These are phyloP conservation scores for Percopsis transmontana DNA, from an alignment of 2,113 vertebrate genomes.

Conservation along the genomic window DNA sequence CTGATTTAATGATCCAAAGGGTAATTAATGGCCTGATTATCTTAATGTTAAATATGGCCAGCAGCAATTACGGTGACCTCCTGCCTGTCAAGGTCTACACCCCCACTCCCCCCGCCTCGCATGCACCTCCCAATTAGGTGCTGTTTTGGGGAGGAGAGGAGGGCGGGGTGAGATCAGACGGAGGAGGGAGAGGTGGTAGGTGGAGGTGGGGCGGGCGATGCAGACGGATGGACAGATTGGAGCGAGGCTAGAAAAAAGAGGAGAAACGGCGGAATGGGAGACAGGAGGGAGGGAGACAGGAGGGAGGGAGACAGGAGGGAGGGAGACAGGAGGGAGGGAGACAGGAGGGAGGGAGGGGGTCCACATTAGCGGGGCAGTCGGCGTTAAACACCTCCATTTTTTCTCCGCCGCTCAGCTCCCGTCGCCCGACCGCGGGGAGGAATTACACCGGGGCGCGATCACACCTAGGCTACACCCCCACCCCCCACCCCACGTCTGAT, in stretches of 20 bases:
- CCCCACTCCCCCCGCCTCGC: slow-evolving; percentile 64
- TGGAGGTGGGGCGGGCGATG: neutral
- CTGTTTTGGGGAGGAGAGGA: slow-evolving; percentile 68
- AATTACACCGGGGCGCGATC: slow-evolving; percentile 44
- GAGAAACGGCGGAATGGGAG: neutral
- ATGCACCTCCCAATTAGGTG: slow-evolving; percentile 93
- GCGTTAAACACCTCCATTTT: slow-evolving; percentile 56
- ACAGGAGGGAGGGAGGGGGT: slow-evolving; percentile 3
- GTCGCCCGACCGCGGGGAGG: slow-evolving; percentile 41
- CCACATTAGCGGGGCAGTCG: slow-evolving; percentile 33
- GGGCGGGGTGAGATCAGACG: neutral
- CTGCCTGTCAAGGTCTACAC: slow-evolving; percentile 99
- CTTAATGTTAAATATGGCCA: slow-evolving; percentile 99
- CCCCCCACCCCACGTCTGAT: slow-evolving; percentile 34
- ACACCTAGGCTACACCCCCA: slow-evolving; percentile 11
- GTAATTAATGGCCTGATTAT: slow-evolving; percentile 99
- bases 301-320: neutral
- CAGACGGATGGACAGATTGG: neutral
- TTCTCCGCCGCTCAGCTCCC: slow-evolving; percentile 1
- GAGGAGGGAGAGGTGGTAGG: slow-evolving; percentile 1
- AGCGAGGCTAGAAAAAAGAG: neutral
- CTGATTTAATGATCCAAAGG: slow-evolving; percentile 99
- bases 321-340: neutral
- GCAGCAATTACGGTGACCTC: slow-evolving; percentile 99
- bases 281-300: neutral